Base-by-base conservation (phyloP, 2,113 vertebrate genomes). In the Rhinolophus ferrumequinum region DNA sequence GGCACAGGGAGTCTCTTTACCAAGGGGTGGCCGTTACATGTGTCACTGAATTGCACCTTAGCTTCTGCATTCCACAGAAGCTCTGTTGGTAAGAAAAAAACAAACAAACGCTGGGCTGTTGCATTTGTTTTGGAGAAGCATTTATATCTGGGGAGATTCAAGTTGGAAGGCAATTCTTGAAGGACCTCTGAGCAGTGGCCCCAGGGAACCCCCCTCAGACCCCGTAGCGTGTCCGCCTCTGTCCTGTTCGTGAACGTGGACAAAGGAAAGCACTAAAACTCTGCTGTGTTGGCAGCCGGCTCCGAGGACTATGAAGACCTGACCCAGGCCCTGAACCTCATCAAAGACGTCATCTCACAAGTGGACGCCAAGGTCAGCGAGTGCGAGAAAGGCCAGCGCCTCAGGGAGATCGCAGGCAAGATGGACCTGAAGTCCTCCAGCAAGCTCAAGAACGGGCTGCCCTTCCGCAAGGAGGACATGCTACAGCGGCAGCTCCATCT, bases 381-480 rank as follows among this genome's bases (percentile, higher is more conserved):
- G 88, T 98, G 97, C 0, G 99, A 99, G 98, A 99, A 99, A 93
- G 98, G 97, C 28, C 98, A 99, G 41, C 99, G 99, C 18, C 99
- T 99, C 30, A 97, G 97, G 80, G 99, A 99, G 92, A 99, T 99
- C 6, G 98, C 98, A 26, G 98, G 97, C 93, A 99, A 98, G 98
- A 99, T 99, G 99, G 99, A 99, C 97, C 97, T 98, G 3, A 99
- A 99, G 97, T 98, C 99, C 0, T 98, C 98, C 9, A 98, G 99
- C 66, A 99, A 99, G 86, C 99, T 98, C 97, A 99, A 99, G 97
- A 99, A 99, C 1, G 99, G 99, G 0, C 98, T 99, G 3, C 97
- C 99, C 44, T 99, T 99, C 98, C 98, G 99, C 64, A 99, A 99
- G 70, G 99, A 99, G 94, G 99, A 99, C 96, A 98, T 99, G 95